Evolutionary conservation across 2,113 vertebrate genomes (phyloP), one percentile per base, ranked within the genome.

Genomic region (Otocyon megalotis): DNA sequence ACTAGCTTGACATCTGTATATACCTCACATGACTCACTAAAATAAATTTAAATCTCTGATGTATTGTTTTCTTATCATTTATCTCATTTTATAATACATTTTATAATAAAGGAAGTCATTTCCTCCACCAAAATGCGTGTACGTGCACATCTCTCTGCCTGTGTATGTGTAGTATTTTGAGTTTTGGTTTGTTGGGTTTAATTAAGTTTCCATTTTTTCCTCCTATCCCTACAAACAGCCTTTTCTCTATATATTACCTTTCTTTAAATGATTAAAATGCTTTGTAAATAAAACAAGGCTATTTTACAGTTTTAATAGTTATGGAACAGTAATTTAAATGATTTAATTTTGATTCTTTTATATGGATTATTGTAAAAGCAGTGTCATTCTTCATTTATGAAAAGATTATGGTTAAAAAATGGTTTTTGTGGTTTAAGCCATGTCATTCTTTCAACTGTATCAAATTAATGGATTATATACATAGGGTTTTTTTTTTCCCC

Each of bases 351-450:
- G 86, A 37, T 19, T 96, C 69, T 96, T 93, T 96, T 96, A 83
- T 74, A 7, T 97, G 90, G 77, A 90, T 8, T 96, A 93, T 1
- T 96, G n/a, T 96, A 95, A 97, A 97, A 96, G 53, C n/a, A 91
- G 71, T 96, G 76, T 96, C 81, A 93, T 97, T 97, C 50, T 97
- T 98, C 97, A 91, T 65, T 97, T 94, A 72, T 89, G 69, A 89
- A 96, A 96, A 89, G 88, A 48, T 63, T 43, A 19, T 60, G 67
- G 43, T 89, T 96, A 88, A 94, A 97, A 92, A 92, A 84, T 3
- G 16, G 48, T 97, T 90, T 97, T 96, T 97, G n/a, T 90, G 82
- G 19, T 96, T 98, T 96, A 88, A 97, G 13, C 54, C 80, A n/a
- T 96, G 17, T 79, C 86, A 74, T 96, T 97, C 54, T 98, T 95